Evolutionary conservation across 2,888 invertebrate genomes (phyloP).

Genomic region (Zaprionus lineosus): DNA sequence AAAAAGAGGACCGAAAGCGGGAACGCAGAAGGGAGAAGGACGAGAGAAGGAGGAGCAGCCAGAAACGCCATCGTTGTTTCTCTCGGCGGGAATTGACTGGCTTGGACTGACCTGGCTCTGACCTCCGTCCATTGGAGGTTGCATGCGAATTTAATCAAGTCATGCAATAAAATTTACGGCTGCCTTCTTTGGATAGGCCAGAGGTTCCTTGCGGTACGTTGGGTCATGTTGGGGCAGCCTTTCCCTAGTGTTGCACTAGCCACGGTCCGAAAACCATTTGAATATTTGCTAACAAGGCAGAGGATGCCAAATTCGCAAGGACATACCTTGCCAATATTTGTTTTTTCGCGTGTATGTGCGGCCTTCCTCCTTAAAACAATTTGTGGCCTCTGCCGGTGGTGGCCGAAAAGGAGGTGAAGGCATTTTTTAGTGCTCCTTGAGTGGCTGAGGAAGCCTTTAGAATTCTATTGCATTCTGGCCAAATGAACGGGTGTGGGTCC

Average conservation of each 20-base stretch:
- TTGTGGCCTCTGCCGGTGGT: conserved; percentile 51
- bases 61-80: conserved; percentile 36
- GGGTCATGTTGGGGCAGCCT: conserved; percentile 4
- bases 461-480: conserved; percentile 35
- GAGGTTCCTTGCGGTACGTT: conserved; percentile 21
- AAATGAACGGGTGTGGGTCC: conserved; percentile 16
- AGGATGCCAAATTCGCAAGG: conserved; percentile 20
- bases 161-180: conserved; percentile 82
- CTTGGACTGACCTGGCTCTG: conserved; percentile 33
- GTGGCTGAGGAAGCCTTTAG: conserved; percentile 30
- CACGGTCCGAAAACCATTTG: no score
- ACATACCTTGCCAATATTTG: conserved; percentile 34
- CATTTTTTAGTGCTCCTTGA: conserved; percentile 23
- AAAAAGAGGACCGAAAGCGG: conserved; percentile 11
- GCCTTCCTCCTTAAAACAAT: conserved; percentile 58
- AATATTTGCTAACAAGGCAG: not conserved
- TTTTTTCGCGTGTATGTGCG: conserved; percentile 39
- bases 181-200: conserved; percentile 47
- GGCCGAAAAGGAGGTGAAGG: conserved; percentile 27
- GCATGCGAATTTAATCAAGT: conserved; percentile 81
- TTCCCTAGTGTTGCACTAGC: no score
- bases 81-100: no score
- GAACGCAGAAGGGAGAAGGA: conserved; percentile 4
- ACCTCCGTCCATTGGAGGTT: conserved; percentile 28
- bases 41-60: conserved; percentile 30